Percentiles rank a stretch among this genome's conserved stretches.
Evolutionary conservation across 2,888 invertebrate species (phyloP).

Genomic region (Chalcosyrphus nemorum): DNA sequence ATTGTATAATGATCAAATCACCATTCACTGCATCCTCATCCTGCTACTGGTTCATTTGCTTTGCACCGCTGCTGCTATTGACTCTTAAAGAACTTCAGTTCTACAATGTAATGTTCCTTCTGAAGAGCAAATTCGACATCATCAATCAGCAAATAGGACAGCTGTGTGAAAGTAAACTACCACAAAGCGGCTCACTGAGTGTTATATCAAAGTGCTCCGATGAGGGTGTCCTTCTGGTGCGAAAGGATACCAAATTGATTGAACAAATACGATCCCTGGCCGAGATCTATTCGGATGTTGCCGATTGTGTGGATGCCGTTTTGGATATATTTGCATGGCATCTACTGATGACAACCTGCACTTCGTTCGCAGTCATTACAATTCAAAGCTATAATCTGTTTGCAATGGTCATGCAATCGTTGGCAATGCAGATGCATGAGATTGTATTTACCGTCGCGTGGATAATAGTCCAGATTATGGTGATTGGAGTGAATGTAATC

Average conservation of each 20-base stretch:
- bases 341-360: conserved; percentile 75
- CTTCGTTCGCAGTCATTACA: conserved; percentile 76
- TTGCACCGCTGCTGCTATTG: conserved; percentile 75
- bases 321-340: conserved; percentile 75
- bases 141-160: conserved; percentile 73
- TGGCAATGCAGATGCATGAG: conserved; percentile 74
- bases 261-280: conserved; percentile 74
- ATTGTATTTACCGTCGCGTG: conserved; percentile 75
- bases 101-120: conserved; percentile 75
- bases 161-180: conserved; percentile 44
- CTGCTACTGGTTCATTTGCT: conserved; percentile 77
- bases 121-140: conserved; percentile 74
- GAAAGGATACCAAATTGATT: conserved; percentile 23
- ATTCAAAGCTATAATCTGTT: conserved; percentile 77
- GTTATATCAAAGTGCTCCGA: conserved; percentile 22
- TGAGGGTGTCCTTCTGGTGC: neutral
- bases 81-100: conserved; percentile 77
- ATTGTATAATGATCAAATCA: conserved; percentile 76
- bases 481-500: conserved; percentile 75
- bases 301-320: conserved; percentile 75
- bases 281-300: conserved; percentile 74
- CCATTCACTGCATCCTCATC: conserved; percentile 54
- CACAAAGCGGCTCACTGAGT: conserved; percentile 18
- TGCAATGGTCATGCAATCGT: conserved; percentile 74
- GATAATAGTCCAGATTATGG: conserved; percentile 76